phyloP scores from a whole-genome alignment of 2,113 vertebrate species.

The Mesembrinibis cayennensis region DNA sequence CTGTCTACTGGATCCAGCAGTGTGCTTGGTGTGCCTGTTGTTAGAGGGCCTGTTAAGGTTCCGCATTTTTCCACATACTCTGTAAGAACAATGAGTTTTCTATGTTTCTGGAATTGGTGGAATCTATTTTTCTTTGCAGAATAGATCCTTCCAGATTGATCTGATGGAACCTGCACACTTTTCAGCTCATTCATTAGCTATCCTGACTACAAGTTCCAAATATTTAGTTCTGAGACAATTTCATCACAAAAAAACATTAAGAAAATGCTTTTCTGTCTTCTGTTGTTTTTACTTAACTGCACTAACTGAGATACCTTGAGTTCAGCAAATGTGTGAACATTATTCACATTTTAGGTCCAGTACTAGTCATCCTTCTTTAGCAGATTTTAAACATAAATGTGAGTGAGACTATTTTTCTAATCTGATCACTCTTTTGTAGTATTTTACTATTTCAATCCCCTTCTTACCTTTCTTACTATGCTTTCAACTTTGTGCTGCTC shows the following conservation, averaged over 20 bases:
- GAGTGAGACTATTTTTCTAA: not conserved
- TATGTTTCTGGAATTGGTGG: not conserved
- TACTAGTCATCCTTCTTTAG: not conserved
- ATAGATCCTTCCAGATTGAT: not conserved
- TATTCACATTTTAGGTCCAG: not conserved
- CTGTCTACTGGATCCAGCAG: not conserved
- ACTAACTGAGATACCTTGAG: not conserved
- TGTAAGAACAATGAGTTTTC: not conserved
- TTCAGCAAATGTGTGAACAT: not conserved
- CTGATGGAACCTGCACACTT: not conserved
- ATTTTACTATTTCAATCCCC: not conserved
- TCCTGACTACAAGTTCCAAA: not conserved
- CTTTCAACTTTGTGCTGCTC: not conserved
- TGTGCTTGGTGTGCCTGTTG: not conserved
- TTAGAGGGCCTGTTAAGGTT: not conserved
- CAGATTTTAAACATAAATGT: not conserved
- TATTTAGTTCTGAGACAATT: not conserved
- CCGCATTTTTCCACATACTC: not conserved
- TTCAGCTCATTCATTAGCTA: not conserved
- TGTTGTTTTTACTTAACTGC: not conserved
- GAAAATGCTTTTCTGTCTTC: not conserved
- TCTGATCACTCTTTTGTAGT: not conserved
- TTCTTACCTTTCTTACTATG: not conserved
- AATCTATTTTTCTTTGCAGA: not conserved
- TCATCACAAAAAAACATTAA: not conserved